Base-by-base conservation (phyloP, 1,140 invertebrate species). In the Caenorhabditis inopinata region DNA sequence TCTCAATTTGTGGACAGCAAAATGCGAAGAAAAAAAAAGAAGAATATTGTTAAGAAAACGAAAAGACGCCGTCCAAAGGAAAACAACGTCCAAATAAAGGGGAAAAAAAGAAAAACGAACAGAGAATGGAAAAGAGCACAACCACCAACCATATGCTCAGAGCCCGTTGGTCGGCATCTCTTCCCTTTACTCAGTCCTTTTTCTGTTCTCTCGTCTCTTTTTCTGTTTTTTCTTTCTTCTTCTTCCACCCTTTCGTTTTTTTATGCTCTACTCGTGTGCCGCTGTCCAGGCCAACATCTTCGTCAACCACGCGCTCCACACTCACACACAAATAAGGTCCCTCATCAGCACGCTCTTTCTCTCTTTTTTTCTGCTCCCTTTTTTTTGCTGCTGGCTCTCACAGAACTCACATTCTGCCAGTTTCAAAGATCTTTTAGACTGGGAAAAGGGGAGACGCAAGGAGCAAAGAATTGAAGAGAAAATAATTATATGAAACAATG, bases 281-380 rank as follows among this genome's bases (percentile, higher is more conserved):
- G 27, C 58, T 68, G 58, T 11, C 58, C 58, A 68, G 49, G 58
- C 32, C 58, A n/a, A 68, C 29, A 11, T 29, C 32, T 68, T 68
- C 58, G 58, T 68, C 58, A 68, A 68, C 58, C 58, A 68, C 58
- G 58, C 58, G 58, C 58, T 29, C 58, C 38, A 21, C n/a, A n/a
- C n/a, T n/a, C 58, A 68, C 27, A 32, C 58, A 68, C 58, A 68
- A 68, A 68, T 68, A 68, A 68, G 58, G 58, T 68, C 58, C 58
- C 58, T 68, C 58, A 68, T 68, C 58, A 68, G 58, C 58, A 38
- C 58, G 29, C 32, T 68, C 32, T 68, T n/a, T 42, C 32, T 1
- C 38, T 42, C 38, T 42, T 14, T 7, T 16, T 38, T 42, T 42
- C n/a, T 25, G 2, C 38, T 68, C 32, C 2, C 58, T 38, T 14